These are phyloP conservation scores for Trichogramma dendrolimi DNA, from an alignment of 2,888 invertebrate genomes.

Conservation along the genomic window DNA sequence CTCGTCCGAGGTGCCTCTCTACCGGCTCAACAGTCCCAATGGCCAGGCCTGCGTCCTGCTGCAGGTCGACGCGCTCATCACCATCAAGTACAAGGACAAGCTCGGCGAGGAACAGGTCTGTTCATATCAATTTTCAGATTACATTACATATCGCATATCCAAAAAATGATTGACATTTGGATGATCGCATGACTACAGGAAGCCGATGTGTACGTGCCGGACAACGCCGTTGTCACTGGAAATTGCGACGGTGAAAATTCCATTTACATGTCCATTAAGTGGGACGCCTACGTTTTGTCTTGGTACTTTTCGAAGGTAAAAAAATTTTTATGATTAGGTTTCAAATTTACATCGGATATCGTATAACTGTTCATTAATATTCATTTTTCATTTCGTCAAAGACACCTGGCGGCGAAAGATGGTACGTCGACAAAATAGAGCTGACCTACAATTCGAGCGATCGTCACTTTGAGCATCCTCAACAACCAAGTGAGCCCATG, in stretches of 20 bases:
- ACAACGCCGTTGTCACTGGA: constrained; percentile 68
- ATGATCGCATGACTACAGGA: constrained; percentile 53
- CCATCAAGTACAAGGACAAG: constrained; percentile 66
- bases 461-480: constrained; percentile 53
- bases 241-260: constrained; percentile 72
- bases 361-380: not conserved
- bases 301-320: constrained; percentile 77
- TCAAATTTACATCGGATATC: not conserved
- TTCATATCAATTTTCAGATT: not conserved
- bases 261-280: constrained; percentile 68
- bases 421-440: constrained; percentile 78
- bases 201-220: constrained; percentile 72
- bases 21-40: constrained; percentile 65
- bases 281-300: constrained; percentile 70
- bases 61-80: constrained; percentile 70
- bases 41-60: constrained; percentile 77
- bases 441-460: constrained; percentile 66
- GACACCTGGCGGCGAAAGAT: constrained; percentile 85
- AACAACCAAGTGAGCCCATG: constrained; percentile 51
- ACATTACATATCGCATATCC: not conserved
- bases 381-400: constrained; percentile 43
- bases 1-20: constrained; percentile 51
- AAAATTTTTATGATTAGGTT: not conserved
- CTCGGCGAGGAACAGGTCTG: constrained; percentile 59
- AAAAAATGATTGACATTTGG: not conserved